phyloP scores from a whole-genome alignment of 2,113 vertebrate genomes.

The Abramis brama region DNA sequence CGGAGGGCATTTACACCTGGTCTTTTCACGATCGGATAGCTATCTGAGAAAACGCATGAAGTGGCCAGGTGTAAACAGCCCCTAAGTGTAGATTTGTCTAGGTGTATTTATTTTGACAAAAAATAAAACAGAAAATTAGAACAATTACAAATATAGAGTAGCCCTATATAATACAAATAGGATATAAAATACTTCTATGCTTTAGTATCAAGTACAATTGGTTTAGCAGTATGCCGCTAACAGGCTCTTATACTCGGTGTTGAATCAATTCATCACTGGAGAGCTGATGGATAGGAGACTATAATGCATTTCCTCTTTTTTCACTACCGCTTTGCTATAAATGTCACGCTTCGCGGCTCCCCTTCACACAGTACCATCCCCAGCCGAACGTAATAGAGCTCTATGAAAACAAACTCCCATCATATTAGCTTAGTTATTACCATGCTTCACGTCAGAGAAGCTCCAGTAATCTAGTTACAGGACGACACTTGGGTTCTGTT shows the following conservation, averaged over 20 bases:
- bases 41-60: too few relatives aligned
- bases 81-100: too few relatives aligned
- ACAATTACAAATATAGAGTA: neutral
- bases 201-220: neutral
- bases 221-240: neutral
- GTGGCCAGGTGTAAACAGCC: too few relatives aligned
- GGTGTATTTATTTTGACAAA: neutral
- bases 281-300: conserved; percentile 12
- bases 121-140: neutral
- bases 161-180: neutral
- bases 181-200: neutral
- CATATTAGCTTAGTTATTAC: conserved; percentile 42
- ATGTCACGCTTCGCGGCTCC: neutral
- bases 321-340: conserved; percentile 29
- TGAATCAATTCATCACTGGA: conserved; percentile 19
- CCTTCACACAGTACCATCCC: conserved; percentile 12
- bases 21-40: too few relatives aligned
- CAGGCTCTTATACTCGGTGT: neutral
- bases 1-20: too few relatives aligned
- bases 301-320: conserved; percentile 31
- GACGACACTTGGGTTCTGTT: conserved; percentile 40
- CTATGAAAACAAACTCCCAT: conserved; percentile 45
- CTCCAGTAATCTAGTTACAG: conserved; percentile 38
- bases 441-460: conserved; percentile 36
- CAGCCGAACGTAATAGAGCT: conserved; percentile 32